Evolutionary conservation across 2,888 invertebrate genomes (phyloP).

Genomic region (Philonicus albiceps): DNA sequence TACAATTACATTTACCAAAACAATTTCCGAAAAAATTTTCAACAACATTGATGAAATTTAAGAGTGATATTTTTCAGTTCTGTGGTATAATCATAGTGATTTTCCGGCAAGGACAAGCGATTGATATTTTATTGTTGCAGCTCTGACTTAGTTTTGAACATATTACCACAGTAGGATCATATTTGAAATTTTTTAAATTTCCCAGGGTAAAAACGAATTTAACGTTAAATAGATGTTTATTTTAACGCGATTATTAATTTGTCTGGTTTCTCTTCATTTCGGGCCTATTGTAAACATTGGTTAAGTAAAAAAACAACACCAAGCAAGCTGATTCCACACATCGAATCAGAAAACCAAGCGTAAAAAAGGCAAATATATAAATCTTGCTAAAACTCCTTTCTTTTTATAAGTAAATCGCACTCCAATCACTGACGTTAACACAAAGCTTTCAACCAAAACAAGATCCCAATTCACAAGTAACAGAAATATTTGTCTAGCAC

Average conservation of each 20-base stretch:
- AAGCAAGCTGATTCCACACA: background rate
- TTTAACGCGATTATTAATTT: background rate
- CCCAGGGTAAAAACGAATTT: too few relatives aligned
- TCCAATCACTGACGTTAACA: conserved; percentile 9
- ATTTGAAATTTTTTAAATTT: too few relatives aligned
- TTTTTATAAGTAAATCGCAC: background rate
- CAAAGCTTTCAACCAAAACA: background rate
- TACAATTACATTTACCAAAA: too few relatives aligned
- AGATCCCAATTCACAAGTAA: background rate
- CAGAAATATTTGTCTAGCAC: conserved; percentile 34
- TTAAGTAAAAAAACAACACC: background rate
- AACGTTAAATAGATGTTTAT: background rate
- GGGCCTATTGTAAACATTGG: background rate
- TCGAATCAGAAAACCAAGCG: background rate
- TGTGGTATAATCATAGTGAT: too few relatives aligned
- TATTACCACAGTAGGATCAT: too few relatives aligned
- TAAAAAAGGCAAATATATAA: background rate
- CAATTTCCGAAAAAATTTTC: too few relatives aligned
- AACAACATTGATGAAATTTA: too few relatives aligned
- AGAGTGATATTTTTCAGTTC: too few relatives aligned
- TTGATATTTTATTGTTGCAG: background rate
- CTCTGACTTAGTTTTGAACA: too few relatives aligned
- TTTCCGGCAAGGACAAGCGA: too few relatives aligned
- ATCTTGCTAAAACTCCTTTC: background rate
- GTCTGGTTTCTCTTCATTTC: background rate